phyloP scores from a whole-genome alignment of 2,797 vertebrate genomes.

The Anguilla megastoma region DNA sequence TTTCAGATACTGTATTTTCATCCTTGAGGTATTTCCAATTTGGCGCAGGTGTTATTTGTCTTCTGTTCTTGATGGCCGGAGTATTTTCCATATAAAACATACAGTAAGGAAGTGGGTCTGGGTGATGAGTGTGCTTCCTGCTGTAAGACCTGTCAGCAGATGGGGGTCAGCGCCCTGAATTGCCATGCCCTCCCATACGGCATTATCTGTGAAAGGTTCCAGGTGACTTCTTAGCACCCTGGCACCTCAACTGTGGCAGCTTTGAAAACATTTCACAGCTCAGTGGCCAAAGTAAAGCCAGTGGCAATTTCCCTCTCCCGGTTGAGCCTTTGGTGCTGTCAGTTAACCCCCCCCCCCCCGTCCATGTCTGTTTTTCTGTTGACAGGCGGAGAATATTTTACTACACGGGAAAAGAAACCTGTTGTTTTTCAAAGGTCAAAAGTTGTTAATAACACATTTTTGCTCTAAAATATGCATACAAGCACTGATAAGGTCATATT shows the following conservation, averaged over 20 bases:
- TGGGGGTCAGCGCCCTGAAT: not conserved
- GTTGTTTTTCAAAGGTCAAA: constrained; percentile 66
- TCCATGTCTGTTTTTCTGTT: constrained; percentile 25
- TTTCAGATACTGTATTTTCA: not conserved
- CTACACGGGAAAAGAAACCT: constrained; percentile 47
- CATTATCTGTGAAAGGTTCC: constrained; percentile 26
- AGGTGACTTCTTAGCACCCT: constrained; percentile 20
- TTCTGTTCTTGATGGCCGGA: not conserved
- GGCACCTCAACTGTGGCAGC: not conserved
- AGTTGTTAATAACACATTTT: constrained; percentile 56
- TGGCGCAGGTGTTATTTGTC: not conserved
- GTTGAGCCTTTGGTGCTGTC: not conserved
- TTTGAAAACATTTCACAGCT: constrained; percentile 23
- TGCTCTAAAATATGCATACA: constrained; percentile 57
- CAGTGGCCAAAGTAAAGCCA: not conserved
- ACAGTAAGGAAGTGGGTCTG: not conserved
- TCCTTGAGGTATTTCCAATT: not conserved
- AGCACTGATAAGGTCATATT: constrained; percentile 69
- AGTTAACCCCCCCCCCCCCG: not conserved
- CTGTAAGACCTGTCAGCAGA: constrained; percentile 1
- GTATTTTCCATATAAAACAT: not conserved
- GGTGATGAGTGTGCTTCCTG: constrained; percentile 4
- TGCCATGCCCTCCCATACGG: not conserved
- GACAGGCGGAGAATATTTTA: constrained; percentile 13
- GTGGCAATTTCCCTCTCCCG: not conserved